A percentile compares a stretch with the other conserved stretches of the same genome.
phyloP scores from a whole-genome alignment of 2,888 invertebrate species.

The Andrena chrysosceles region DNA sequence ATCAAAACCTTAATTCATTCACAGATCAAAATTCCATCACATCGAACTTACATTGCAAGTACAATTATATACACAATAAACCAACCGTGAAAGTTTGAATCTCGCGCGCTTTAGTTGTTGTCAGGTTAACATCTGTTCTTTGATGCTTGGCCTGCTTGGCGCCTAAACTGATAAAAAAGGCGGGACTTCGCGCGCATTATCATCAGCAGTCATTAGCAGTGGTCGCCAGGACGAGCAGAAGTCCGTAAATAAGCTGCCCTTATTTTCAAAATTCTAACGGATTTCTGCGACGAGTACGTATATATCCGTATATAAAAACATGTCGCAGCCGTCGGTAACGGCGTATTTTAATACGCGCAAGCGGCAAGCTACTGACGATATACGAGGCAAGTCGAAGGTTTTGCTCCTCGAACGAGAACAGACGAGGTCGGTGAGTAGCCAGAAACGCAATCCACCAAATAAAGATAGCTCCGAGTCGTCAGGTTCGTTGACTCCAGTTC shows the following conservation, averaged over 20 bases:
- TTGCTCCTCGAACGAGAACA: conserved; percentile 84
- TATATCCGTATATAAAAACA: conserved; percentile 83
- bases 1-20: not conserved
- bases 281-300: conserved; percentile 23
- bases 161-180: conserved; percentile 62
- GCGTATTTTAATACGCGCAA: conserved; percentile 92
- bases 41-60: not conserved
- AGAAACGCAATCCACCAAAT: conserved; percentile 27
- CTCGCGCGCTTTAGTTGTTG: conserved; percentile 2
- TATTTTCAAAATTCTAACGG: conserved; percentile 55
- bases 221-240: not conserved
- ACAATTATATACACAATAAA: not conserved
- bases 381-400: conserved; percentile 84
- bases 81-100: conserved; percentile 2
- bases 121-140: conserved; percentile 7
- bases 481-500: conserved; percentile 43
- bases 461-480: conserved; percentile 34
- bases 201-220: not conserved
- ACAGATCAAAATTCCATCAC: not conserved
- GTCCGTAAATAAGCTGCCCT: conserved; percentile 5
- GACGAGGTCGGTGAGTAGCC: conserved; percentile 46
- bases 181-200: conserved; percentile 39
- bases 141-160: conserved; percentile 35
- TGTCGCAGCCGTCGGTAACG: conserved; percentile 92
- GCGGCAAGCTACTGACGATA: conserved; percentile 90